Evolutionary conservation across 2,797 vertebrate species (phyloP).

Genomic region (Odontamblyopus rebecca): DNA sequence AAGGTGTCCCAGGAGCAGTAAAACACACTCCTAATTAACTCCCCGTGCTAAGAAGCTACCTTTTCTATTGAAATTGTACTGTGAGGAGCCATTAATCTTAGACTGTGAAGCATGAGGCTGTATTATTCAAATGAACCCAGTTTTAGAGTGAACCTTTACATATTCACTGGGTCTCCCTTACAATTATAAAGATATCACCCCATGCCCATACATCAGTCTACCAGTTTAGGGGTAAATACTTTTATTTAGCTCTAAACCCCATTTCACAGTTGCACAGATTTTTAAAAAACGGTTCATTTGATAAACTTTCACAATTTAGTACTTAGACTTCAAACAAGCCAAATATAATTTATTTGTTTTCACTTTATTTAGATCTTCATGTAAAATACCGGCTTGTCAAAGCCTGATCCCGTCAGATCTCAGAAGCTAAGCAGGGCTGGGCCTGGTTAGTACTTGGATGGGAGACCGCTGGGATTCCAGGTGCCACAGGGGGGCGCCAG

Average conservation of each 20-base stretch:
- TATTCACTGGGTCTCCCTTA: background rate
- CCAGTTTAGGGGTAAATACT: background rate
- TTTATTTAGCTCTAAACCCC: too few relatives aligned
- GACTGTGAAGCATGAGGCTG: slow-evolving; percentile 4
- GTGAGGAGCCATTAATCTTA: background rate
- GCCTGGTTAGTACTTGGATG: too few relatives aligned
- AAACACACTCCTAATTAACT: slow-evolving; percentile 26
- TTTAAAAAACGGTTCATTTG: too few relatives aligned
- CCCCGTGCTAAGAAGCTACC: background rate
- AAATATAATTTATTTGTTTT: too few relatives aligned
- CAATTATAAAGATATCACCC: background rate
- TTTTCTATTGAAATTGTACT: slow-evolving; percentile 1
- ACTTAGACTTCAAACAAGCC: too few relatives aligned
- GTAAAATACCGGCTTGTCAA: too few relatives aligned
- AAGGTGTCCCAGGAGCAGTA: slow-evolving; percentile 30
- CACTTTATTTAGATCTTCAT: too few relatives aligned
- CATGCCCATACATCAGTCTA: background rate
- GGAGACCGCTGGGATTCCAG: too few relatives aligned
- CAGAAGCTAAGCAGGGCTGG: too few relatives aligned
- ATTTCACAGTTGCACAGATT: background rate
- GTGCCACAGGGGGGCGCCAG: too few relatives aligned
- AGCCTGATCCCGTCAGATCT: too few relatives aligned
- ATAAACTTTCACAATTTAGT: background rate
- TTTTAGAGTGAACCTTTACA: background rate
- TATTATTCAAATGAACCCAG: too few relatives aligned